Percentiles rank a stretch among this genome's conserved stretches.
Evolutionary conservation across 2,888 invertebrate genomes (phyloP).

Genomic region (Lasioglossum zephyrum): DNA sequence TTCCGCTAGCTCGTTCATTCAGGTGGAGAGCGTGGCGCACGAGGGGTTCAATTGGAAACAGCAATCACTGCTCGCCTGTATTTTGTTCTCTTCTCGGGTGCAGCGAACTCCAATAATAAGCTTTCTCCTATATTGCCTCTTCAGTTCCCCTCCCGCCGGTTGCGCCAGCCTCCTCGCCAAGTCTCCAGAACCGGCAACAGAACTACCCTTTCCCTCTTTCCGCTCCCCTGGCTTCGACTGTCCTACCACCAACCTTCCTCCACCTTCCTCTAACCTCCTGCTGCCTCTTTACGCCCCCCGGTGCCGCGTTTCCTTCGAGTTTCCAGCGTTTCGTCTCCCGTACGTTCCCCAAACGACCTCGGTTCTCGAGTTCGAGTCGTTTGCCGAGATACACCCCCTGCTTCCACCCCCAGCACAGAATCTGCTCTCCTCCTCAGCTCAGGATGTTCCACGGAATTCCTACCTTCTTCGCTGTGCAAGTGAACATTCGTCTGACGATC

Average conservation of each 20-base stretch:
- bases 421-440: slow-evolving; percentile 20
- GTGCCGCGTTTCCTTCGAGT: slow-evolving; percentile 76
- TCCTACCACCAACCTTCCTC: slow-evolving; percentile 59
- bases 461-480: slow-evolving; percentile 52
- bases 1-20: slow-evolving; percentile 84
- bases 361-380: slow-evolving; percentile 67
- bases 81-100: slow-evolving; percentile 82
- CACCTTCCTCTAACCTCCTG: neutral
- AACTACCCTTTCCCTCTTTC: slow-evolving; percentile 68
- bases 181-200: slow-evolving; percentile 66
- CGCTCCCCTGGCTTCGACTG: slow-evolving; percentile 62
- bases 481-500: slow-evolving; percentile 52
- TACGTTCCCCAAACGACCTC: slow-evolving; percentile 76
- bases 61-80: slow-evolving; percentile 84
- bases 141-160: slow-evolving; percentile 73
- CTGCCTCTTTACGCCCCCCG: slow-evolving; percentile 46
- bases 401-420: slow-evolving; percentile 19
- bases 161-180: slow-evolving; percentile 55
- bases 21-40: slow-evolving; percentile 82
- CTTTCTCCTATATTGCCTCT: slow-evolving; percentile 85
- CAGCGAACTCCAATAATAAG: slow-evolving; percentile 84
- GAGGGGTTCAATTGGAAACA: slow-evolving; percentile 84
- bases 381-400: slow-evolving; percentile 67
- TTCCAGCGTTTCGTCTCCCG: slow-evolving; percentile 77
- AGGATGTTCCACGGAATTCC: slow-evolving; percentile 56